Evolutionary conservation across 1,140 invertebrate species (phyloP), one percentile per base, ranked within the genome.

Genomic region (Drosophila seguyi): DNA sequence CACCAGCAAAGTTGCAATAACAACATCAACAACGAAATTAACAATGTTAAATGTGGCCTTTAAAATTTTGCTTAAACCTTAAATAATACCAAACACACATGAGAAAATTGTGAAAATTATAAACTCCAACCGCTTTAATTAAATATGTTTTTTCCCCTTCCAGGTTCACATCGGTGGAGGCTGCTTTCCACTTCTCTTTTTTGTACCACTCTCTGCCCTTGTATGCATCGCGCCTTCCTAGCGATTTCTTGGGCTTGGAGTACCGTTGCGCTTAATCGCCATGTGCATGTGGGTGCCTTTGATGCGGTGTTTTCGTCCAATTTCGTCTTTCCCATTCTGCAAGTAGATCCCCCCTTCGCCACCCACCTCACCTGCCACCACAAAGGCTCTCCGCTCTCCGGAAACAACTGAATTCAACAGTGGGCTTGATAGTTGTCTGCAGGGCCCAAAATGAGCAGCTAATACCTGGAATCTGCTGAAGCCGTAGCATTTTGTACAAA

Each of bases 41-140:
- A 52, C 45, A 38, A 59, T 61, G 68, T 55, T 57, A 55, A 77
- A 55, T 47, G 47, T 41, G 50, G 59, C 75, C 20, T 55, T 14
- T 18, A 25, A 42, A 39, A 57, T 56, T 20, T 39, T 47, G 18
- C 36, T 65, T 47, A 53, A 52, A 29, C 11, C 18, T 53, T 16
- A 38, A 22, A 53, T 16, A 53, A 18, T 36, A 14, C 7, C 6
- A 8, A 29, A n/a, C 27, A 20, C 25, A 4, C 34, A 16, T n/a
- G 14, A 20, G 25, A 10, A 34, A 29, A 50, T 4, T 13, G 6
- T 14, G 20, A 56, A 14, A 22, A 18, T 29, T 7, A 16, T 16
- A 45, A 36, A 50, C 6, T n/a, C 14, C 29, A 38, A 31, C 50
- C 20, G 61, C 38, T 55, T 66, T 10, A 68, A 50, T 27, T 48